Evolutionary conservation across 2,113 vertebrate species (phyloP), one percentile per base, ranked within the genome.

Genomic region (Siphamia tubifer): DNA sequence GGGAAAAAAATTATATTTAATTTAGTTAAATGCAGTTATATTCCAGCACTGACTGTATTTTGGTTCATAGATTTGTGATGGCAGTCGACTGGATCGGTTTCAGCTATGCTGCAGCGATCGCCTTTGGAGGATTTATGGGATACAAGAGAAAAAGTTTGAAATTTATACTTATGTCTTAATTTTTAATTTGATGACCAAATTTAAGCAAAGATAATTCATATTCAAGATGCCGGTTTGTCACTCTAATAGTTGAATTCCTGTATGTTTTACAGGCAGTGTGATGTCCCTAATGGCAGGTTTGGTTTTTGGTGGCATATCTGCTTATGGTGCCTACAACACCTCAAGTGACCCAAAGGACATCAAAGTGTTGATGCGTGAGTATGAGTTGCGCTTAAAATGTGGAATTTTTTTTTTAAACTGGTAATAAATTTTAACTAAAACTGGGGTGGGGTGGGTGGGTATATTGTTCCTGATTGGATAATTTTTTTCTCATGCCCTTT

Each of bases 1-100:
- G n/a, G n/a, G n/a, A n/a, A n/a, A n/a, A n/a, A n/a, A n/a, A n/a
- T n/a, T n/a, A n/a, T n/a, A n/a, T n/a, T n/a, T n/a, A n/a, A n/a
- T n/a, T n/a, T n/a, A n/a, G n/a, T n/a, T n/a, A n/a, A n/a, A n/a
- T n/a, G n/a, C n/a, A n/a, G n/a, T 31, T 47, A 8, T 28, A 24
- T 12, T 27, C 16, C 13, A 23, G 17, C 7, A 17, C n/a, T 17
- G 10, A 8, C 35, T 54, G 25, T 49, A 2, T 58, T 27, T 17
- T 2, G 44, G 19, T 49, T 51, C 11, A 3, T 52, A 84, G 82
- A 35, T 62, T 42, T 56, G 56, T 47, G 28, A 94, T 93, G 92
- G 87, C 91, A 19, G 54, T 97, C 51, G 97, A 99, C 89, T 96
- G 96, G 94, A 34, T 96, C 67, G 96, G 96, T 16, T 98, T 96